phyloP scores from a whole-genome alignment of 2,797 vertebrate species.

The Pogoniulus pusillus region DNA sequence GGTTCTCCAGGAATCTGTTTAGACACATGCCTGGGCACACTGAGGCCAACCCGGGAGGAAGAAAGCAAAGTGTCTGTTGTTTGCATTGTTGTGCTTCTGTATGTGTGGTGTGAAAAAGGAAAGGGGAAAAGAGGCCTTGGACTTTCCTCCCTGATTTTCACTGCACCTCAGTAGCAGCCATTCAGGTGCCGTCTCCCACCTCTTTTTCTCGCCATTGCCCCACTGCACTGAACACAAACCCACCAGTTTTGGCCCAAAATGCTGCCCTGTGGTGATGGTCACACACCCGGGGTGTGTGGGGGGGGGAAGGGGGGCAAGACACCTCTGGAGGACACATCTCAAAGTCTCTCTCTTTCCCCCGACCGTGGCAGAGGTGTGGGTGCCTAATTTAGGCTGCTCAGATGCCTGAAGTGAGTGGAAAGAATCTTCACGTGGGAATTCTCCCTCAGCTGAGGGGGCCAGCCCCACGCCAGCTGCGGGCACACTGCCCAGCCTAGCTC shows the following conservation, averaged over 20 bases:
- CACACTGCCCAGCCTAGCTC: background rate
- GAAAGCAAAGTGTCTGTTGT: background rate
- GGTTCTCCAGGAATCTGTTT: slow-evolving; percentile 43
- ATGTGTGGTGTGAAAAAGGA: background rate
- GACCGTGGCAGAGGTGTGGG: background rate
- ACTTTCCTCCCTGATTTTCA: background rate
- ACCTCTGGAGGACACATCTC: background rate
- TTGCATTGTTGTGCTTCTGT: slow-evolving; percentile 15
- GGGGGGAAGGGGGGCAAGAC: background rate
- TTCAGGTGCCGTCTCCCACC: background rate
- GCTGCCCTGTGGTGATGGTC: accelerated
- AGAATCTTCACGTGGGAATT: slow-evolving; percentile 56
- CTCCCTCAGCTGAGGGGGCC: background rate
- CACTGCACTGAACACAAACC: background rate
- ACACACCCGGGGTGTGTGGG: accelerated
- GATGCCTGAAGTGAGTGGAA: background rate
- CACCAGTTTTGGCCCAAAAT: background rate
- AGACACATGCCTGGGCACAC: background rate
- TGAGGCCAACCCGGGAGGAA: background rate
- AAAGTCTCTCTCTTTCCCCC: background rate
- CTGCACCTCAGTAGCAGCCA: accelerated
- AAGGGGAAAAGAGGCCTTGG: background rate
- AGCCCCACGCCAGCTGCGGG: background rate
- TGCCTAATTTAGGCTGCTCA: background rate
- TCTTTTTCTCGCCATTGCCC: accelerated